These are phyloP conservation scores for Parauchenoglanis punctatus DNA, from an alignment of 2,797 vertebrate species.

Conservation along the genomic window DNA sequence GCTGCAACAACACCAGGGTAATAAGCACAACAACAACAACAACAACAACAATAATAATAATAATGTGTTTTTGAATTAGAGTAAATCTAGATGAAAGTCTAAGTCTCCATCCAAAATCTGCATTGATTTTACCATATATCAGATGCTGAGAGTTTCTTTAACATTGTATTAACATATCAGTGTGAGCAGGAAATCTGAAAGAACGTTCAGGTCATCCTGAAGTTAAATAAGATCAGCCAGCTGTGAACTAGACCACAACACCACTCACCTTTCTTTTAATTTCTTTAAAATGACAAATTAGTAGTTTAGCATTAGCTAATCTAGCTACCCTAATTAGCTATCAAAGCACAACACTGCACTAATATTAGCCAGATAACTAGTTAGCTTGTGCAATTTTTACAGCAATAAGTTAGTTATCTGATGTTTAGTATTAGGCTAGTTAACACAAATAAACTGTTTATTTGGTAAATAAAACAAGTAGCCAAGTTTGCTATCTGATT, in stretches of 20 bases:
- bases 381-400: not conserved
- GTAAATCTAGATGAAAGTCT: not conserved
- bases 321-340: not conserved
- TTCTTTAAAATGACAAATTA: not conserved
- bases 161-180: not conserved
- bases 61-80: not conserved
- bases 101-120: not conserved
- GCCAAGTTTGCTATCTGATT: not conserved
- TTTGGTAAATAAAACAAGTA: not conserved
- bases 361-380: not conserved
- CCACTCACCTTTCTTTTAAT: not conserved
- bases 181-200: not conserved
- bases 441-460: not conserved
- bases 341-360: not conserved
- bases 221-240: not conserved
- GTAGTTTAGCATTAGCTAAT: not conserved
- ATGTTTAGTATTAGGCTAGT: not conserved
- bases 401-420: not conserved
- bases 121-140: not conserved
- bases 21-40: not conserved
- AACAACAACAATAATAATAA: not conserved
- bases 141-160: not conserved
- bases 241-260: not conserved
- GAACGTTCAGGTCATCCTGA: not conserved
- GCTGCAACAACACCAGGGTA: constrained; percentile 64